Conservation (phyloP, 2,113 vertebrate genomes). For the Pleuronectes platessa region DNA sequence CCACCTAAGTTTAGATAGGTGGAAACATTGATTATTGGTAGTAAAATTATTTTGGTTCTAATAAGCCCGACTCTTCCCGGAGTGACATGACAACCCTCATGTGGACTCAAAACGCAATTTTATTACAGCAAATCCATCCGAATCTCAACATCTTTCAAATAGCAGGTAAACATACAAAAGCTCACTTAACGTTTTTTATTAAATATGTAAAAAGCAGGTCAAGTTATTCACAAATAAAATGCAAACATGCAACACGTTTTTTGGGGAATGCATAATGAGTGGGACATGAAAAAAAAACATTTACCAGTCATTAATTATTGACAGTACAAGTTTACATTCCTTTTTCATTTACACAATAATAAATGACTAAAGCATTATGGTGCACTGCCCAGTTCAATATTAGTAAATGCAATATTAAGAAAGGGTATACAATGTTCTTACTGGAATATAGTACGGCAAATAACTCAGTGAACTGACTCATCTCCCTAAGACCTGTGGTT, state of each 20-base stretch:
- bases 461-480: conserved; percentile 77
- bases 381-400: conserved; percentile 92
- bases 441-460: conserved; percentile 81
- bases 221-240: conserved; percentile 98
- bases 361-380: conserved; percentile 93
- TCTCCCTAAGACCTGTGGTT: conserved; percentile 74
- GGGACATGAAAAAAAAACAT: conserved; percentile 91
- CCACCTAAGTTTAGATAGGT: no score
- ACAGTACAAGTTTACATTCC: conserved; percentile 99
- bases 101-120: conserved; percentile 75
- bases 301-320: conserved; percentile 95
- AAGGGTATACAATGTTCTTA: conserved; percentile 80
- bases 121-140: conserved; percentile 82
- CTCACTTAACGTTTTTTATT: conserved; percentile 92
- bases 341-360: conserved; percentile 97
- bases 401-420: conserved; percentile 89
- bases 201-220: conserved; percentile 99
- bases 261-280: conserved; percentile 92
- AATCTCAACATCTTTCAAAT: conserved; percentile 77
- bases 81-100: conserved; percentile 50
- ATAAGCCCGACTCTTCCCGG: not conserved
- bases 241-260: conserved; percentile 97
- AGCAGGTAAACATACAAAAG: conserved; percentile 83
- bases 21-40: not conserved
- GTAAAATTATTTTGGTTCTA: not conserved